These are phyloP conservation scores for Drosophila repleta DNA, from an alignment of 1,140 invertebrate genomes.

Conservation along the genomic window DNA sequence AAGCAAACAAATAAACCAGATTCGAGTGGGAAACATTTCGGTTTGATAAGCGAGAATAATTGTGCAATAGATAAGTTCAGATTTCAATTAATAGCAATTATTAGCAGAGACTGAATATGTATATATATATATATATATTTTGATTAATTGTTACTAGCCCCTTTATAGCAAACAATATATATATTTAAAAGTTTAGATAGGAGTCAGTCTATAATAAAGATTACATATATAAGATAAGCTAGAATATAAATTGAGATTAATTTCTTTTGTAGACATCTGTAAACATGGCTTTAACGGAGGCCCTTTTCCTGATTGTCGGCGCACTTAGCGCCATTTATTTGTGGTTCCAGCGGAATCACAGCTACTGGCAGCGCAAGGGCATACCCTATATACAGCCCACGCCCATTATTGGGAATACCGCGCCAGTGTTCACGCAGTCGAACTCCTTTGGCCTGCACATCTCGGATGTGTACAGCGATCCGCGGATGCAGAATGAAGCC, in stretches of 20 bases:
- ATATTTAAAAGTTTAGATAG: too few species aligned
- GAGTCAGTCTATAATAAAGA: too few species aligned
- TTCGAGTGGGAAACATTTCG: too few species aligned
- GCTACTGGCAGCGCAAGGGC: slow-evolving; percentile 76
- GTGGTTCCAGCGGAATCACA: slow-evolving; percentile 68
- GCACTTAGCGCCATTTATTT: slow-evolving; percentile 50
- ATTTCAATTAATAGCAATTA: too few species aligned
- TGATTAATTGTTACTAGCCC: too few species aligned
- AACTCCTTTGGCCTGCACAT: slow-evolving; percentile 63
- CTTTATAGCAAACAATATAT: too few species aligned
- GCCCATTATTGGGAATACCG: slow-evolving; percentile 68
- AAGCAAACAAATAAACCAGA: too few species aligned
- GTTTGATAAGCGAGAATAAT: too few species aligned
- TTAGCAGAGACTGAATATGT: too few species aligned
- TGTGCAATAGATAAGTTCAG: too few species aligned
- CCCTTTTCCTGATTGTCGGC: slow-evolving; percentile 50
- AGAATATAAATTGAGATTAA: background rate
- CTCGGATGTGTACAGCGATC: slow-evolving; percentile 65
- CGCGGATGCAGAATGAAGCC: slow-evolving; percentile 59
- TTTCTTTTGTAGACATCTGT: slow-evolving; percentile 13
- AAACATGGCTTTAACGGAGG: slow-evolving; percentile 60
- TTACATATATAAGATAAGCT: too few species aligned
- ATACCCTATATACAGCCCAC: slow-evolving; percentile 65
- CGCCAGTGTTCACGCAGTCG: slow-evolving; percentile 49
- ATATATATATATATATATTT: too few species aligned